Evolutionary conservation across 2,888 invertebrate species (phyloP).

Genomic region (Drosophila flavopinicola): DNA sequence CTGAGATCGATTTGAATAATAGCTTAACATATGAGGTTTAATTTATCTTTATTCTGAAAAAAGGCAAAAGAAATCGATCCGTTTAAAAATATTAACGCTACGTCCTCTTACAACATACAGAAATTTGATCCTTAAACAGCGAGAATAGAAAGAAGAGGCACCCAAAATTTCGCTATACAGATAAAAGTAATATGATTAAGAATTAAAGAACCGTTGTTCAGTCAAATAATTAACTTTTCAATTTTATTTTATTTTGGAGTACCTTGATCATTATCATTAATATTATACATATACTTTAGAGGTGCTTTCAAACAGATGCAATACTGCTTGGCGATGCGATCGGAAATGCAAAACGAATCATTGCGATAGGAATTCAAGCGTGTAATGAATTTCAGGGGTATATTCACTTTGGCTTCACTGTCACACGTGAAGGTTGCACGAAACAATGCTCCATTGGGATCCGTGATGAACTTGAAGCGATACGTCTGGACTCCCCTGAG

Average conservation of each 20-base stretch:
- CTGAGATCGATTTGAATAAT: not conserved
- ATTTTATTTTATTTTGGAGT: constrained; percentile 3
- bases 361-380: constrained; percentile 39
- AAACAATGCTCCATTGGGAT: constrained; percentile 27
- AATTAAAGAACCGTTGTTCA: too few relatives aligned
- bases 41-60: too few relatives aligned
- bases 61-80: too few relatives aligned
- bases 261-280: not conserved
- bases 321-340: constrained; percentile 26
- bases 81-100: too few relatives aligned
- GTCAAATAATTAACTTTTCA: too few relatives aligned
- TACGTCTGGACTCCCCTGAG: not conserved
- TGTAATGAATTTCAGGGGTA: constrained; percentile 29
- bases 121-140: too few relatives aligned
- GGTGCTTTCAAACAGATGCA: constrained; percentile 31
- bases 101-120: too few relatives aligned
- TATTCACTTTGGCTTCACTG: not conserved
- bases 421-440: constrained; percentile 6
- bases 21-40: too few relatives aligned
- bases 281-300: not conserved
- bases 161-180: too few relatives aligned
- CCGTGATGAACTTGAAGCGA: constrained; percentile 35
- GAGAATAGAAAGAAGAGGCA: too few relatives aligned
- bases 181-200: too few relatives aligned
- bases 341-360: constrained; percentile 38